phyloP scores from a whole-genome alignment of 2,113 vertebrate genomes.

The Clarias macrocephalus region DNA sequence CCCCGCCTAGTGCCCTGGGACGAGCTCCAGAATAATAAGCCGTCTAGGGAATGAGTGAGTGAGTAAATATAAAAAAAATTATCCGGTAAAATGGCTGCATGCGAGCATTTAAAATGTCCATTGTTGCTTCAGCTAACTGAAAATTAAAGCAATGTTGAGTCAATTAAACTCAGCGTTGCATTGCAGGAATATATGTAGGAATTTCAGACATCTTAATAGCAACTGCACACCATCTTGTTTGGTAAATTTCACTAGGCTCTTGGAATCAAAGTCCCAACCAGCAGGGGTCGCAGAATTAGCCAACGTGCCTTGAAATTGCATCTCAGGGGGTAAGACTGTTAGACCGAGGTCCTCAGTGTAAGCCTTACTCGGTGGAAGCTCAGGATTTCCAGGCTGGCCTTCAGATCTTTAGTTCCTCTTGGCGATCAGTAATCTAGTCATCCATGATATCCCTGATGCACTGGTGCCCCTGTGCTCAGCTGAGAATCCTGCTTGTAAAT shows the following conservation, averaged over 20 bases:
- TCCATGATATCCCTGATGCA: slow-evolving; percentile 32
- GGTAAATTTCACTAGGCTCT: background rate
- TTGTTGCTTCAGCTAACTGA: background rate
- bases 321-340: background rate
- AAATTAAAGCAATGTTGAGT: background rate
- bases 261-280: background rate
- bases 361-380: background rate
- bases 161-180: background rate
- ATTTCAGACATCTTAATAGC: background rate
- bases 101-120: background rate
- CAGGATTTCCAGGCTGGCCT: background rate
- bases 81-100: background rate
- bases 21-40: too few species aligned
- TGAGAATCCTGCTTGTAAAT: background rate
- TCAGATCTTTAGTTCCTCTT: slow-evolving; percentile 4
- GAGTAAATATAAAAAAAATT: background rate
- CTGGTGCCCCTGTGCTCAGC: slow-evolving; percentile 17
- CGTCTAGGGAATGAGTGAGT: background rate
- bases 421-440: slow-evolving; percentile 2
- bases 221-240: background rate
- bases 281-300: background rate
- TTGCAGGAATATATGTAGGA: background rate
- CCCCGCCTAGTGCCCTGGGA: too few species aligned
- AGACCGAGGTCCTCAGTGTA: background rate
- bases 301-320: background rate